Evolutionary conservation across 1,140 invertebrate species (phyloP).

Genomic region (Stegodyphus dumicola): DNA sequence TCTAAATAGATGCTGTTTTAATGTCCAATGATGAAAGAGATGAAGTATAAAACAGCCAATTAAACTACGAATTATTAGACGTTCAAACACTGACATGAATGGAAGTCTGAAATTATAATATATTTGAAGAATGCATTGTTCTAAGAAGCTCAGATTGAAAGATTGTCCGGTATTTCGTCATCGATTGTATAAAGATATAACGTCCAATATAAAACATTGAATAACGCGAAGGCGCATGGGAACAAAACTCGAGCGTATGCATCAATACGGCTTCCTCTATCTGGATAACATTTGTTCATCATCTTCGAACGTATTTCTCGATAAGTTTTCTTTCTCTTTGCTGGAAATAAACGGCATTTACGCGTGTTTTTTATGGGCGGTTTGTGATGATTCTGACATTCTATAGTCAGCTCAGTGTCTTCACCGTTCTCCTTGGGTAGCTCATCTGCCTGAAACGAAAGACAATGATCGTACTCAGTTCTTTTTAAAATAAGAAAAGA

Average conservation of each 20-base stretch:
- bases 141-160: background rate
- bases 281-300: background rate
- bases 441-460: slow-evolving; percentile 3
- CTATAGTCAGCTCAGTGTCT: background rate
- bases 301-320: slow-evolving; percentile 16
- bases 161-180: slow-evolving; percentile 45
- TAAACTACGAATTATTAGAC: too few species aligned
- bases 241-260: slow-evolving; percentile 47
- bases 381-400: slow-evolving; percentile 3
- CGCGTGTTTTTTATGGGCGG: background rate
- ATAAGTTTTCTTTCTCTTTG: slow-evolving; percentile 32
- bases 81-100: too few species aligned
- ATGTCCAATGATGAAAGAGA: too few species aligned
- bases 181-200: slow-evolving; percentile 58
- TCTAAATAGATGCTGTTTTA: too few species aligned
- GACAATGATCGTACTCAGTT: too few species aligned
- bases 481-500: too few species aligned
- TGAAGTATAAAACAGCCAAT: too few species aligned
- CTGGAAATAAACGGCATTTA: slow-evolving; percentile 40
- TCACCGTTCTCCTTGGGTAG: slow-evolving; percentile 36
- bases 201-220: slow-evolving; percentile 58
- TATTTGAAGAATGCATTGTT: too few species aligned
- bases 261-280: slow-evolving; percentile 49
- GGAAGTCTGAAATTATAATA: too few species aligned
- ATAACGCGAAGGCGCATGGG: slow-evolving; percentile 41